Base-by-base conservation (phyloP, 2,888 invertebrate genomes). In the Lagria hirta region DNA sequence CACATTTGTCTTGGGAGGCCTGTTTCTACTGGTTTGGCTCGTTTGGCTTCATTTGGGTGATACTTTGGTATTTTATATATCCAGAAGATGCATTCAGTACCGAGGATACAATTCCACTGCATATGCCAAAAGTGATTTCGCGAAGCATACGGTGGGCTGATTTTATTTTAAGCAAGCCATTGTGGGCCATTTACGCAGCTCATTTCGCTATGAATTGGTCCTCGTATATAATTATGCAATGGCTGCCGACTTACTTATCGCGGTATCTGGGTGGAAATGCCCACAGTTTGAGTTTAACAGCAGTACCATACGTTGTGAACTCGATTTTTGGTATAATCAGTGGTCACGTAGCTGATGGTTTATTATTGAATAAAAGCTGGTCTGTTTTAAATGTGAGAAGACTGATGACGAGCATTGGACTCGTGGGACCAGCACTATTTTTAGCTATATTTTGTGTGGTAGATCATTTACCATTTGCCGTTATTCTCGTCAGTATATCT, bases 131-230 rank as follows among this genome's bases (percentile, higher is more conserved):
- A 70, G 78, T 78, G 59, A 61, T 64, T 13, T 52, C 60, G 55
- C 71, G 76, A 46, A 79, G 73, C 59, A 76, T 81, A 28, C 70
- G 76, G 20, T 84, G 83, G 83, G 74, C 73, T 7, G 82, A 82
- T 63, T 83, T 84, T 56, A 69, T 86, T 26, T 68, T 75, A 22
- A 80, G 82, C 60, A 83, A 83, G 79, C 80, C 84, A 0, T 68
- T 86, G 15, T 84, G 84, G 84, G 81, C 85, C 3, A 76, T 86
- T 52, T 86, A 86, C 59, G 75, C 81, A 41, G 85, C 86, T 17
- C 86, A 86, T 69, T 86, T 86, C 67, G 80, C 83, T 15, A 86
- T 86, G 86, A 86, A 86, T 67, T 86, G 86, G 86, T 82, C 82
- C 35, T 85, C 83, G 58, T 86, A 86, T 61, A 85, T 86, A 50